These are phyloP conservation scores for Junonia oenone DNA, from an alignment of 2,888 invertebrate genomes.

Conservation along the genomic window DNA sequence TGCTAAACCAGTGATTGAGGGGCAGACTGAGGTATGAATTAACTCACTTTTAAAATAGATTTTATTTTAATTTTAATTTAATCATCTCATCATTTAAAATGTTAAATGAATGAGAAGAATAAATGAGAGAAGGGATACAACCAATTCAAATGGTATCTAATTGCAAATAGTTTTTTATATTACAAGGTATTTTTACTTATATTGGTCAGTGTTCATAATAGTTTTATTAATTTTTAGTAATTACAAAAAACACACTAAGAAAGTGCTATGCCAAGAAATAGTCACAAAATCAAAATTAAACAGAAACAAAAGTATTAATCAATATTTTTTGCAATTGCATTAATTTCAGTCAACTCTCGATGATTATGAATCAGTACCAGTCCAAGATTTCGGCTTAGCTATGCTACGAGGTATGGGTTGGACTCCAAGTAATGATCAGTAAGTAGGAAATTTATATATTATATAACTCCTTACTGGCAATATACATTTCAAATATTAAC, in stretches of 20 bases:
- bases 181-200: no score
- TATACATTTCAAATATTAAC: background rate
- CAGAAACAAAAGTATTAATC: background rate
- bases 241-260: no score
- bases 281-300: background rate
- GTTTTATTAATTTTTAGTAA: no score
- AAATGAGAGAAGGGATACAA: no score
- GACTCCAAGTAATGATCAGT: conserved; percentile 82
- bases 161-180: no score
- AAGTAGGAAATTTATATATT: conserved; percentile 36
- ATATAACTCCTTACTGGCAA: background rate
- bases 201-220: no score
- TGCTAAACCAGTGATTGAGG: conserved; percentile 75
- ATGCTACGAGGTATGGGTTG: conserved; percentile 98
- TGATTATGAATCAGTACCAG: conserved; percentile 86
- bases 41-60: no score
- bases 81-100: no score
- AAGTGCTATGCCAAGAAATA: no score
- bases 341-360: conserved; percentile 79
- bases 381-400: conserved; percentile 92
- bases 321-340: background rate
- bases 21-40: conserved; percentile 81
- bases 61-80: no score
- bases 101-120: no score
- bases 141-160: no score